Evolutionary conservation across 2,113 vertebrate genomes (phyloP).

Genomic region (Tachysurus vachellii): DNA sequence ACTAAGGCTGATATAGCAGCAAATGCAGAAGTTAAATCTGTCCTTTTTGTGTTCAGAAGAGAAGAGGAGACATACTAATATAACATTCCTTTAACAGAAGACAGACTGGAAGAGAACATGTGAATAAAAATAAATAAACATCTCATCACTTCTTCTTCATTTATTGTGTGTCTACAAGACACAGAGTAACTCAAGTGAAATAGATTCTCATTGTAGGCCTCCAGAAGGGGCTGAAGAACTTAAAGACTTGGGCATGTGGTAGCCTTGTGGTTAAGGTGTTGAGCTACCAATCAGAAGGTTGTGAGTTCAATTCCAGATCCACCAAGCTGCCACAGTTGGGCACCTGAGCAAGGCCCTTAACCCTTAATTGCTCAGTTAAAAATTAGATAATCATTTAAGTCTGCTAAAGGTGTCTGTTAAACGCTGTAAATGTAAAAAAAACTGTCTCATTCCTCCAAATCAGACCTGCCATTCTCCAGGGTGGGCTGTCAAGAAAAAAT

Average conservation of each 20-base stretch:
- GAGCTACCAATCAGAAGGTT: no score
- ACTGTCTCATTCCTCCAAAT: background rate
- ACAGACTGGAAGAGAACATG: background rate
- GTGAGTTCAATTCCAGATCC: no score
- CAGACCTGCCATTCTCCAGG: constrained; percentile 19
- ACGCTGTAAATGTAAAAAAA: no score
- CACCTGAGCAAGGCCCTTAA: no score
- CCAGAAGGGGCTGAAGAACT: background rate
- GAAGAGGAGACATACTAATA: background rate
- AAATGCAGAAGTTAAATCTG: background rate
- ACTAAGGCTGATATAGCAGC: background rate
- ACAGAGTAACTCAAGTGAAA: background rate
- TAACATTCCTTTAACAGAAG: background rate
- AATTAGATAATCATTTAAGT: no score
- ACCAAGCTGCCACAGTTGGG: no score
- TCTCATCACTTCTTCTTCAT: background rate
- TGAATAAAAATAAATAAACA: background rate
- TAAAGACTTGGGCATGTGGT: no score
- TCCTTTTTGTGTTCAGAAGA: background rate
- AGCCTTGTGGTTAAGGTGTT: no score
- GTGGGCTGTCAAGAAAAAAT: constrained; percentile 27
- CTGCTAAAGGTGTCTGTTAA: no score
- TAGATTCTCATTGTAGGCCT: background rate
- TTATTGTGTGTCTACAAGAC: background rate
- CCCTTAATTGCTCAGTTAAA: no score